phyloP scores from a whole-genome alignment of 1,140 invertebrate species.

The Neodiprion lecontei region DNA sequence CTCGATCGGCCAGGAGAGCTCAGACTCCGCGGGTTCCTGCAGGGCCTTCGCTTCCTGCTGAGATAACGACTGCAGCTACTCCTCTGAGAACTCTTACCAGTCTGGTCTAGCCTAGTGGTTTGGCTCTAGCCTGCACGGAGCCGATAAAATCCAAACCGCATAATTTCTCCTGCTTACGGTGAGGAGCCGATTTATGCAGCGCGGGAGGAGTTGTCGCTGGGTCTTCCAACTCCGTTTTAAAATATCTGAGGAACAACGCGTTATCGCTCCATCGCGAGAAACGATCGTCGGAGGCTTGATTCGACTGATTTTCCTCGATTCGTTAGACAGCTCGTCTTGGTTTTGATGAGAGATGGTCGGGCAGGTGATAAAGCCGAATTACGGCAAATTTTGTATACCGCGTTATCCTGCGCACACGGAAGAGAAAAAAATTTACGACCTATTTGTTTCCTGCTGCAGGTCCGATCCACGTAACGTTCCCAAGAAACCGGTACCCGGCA shows the following conservation, averaged over 20 bases:
- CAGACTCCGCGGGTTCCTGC: background rate
- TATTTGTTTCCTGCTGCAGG: background rate
- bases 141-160: conserved; percentile 1
- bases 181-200: background rate
- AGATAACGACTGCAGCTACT: conserved; percentile 5
- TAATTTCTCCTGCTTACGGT: background rate
- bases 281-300: no score
- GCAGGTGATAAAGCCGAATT: no score
- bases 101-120: background rate
- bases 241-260: no score
- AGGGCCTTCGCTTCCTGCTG: background rate
- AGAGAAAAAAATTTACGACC: background rate
- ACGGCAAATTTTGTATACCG: background rate
- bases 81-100: background rate
- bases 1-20: background rate
- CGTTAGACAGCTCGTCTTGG: no score
- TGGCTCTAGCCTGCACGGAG: background rate
- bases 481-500: conserved; percentile 13
- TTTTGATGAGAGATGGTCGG: no score
- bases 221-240: no score
- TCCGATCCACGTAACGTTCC: background rate
- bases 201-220: background rate
- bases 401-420: background rate
- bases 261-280: no score
- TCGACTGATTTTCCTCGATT: no score